Percentiles rank a stretch among this genome's conserved stretches.
Conservation (phyloP, 92 coral and sea anemone species). For the Palythoa grandiflora region DNA sequence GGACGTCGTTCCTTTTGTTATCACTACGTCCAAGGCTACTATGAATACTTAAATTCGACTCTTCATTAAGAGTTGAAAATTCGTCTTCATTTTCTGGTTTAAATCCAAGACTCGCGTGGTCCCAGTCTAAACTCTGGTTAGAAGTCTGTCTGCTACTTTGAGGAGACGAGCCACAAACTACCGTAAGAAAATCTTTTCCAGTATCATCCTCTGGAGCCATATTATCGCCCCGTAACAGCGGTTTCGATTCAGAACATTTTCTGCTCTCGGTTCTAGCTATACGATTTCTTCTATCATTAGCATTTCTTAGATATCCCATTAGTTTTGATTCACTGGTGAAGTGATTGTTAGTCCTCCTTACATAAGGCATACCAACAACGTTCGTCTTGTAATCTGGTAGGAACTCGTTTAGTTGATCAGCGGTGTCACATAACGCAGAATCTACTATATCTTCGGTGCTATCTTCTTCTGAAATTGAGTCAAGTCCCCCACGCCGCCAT, state of each 20-base stretch:
- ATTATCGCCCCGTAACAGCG: background rate
- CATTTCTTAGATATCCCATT: conserved; percentile 16
- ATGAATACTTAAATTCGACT: conserved; percentile 13
- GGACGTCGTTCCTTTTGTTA: background rate
- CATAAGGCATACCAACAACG: conserved; percentile 5
- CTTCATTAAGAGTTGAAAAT: conserved; percentile 41
- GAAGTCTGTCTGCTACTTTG: conserved; percentile 13
- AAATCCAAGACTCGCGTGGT: conserved; percentile 27
- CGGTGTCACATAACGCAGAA: conserved; percentile 31
- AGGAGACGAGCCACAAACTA: background rate
- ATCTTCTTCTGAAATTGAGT: conserved; percentile 85
- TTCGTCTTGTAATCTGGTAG: background rate
- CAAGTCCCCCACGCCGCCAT: conserved; percentile 87
- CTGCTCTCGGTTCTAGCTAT: conserved; percentile 1
- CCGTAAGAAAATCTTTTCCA: background rate
- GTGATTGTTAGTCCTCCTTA: conserved; percentile 40
- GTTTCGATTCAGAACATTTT: conserved; percentile 20
- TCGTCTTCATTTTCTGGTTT: conserved; percentile 25
- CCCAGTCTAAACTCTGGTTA: conserved; percentile 40
- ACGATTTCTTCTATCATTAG: conserved; percentile 39
- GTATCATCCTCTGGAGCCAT: background rate
- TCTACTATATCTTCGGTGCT: conserved; percentile 64
- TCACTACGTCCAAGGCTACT: background rate
- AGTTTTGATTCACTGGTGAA: background rate
- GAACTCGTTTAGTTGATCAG: background rate